Base-by-base conservation (phyloP, 2,797 vertebrate genomes). In the Melanotaenia maccullochi region DNA sequence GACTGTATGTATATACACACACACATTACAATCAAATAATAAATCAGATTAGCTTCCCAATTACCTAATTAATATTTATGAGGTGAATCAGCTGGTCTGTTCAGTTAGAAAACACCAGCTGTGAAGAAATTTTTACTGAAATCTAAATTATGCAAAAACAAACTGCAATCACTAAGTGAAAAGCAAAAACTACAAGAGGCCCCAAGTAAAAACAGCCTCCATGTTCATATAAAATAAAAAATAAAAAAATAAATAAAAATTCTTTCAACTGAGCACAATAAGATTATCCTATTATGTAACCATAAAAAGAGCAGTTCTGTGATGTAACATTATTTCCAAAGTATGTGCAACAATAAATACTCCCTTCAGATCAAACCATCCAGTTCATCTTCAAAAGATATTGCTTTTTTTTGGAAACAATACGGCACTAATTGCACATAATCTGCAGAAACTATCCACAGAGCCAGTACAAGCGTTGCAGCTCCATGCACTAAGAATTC, bases 401-500 rank as follows among this genome's bases (percentile, higher is more conserved):
- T 6, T 66, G 13, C 24, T 60, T 57, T 13, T 13, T 24, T 40
- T 16, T 32, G 59, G 11, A 67, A 61, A 60, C 35, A 56, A 47
- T 33, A 57, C 4, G 5, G n/a, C 55, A 25, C 42, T 71, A 49
- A 73, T 56, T 24, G 4, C 25, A 54, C 28, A 49, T 35, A n/a
- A 62, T 62, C 35, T 32, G 20, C 22, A 36, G 40, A n/a, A 54
- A 68, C 36, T 30, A 61, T 44, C 28, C 51, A 40, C 1, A 49
- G 58, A 47, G 40, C 52, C 40, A n/a, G 44, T 64, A n/a, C 42
- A 60, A 55, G 32, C 30, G 35, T 20, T 54, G 56, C 51, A 55
- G 56, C 36, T 68, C 47, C 57, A 38, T n/a, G 33, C 32, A 40
- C 25, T 65, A 71, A 81, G 81, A 78, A 68, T 68, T 79, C 40